Conservation (phyloP, 2,888 invertebrate species). For the Caenorhabditis doughertyi region DNA sequence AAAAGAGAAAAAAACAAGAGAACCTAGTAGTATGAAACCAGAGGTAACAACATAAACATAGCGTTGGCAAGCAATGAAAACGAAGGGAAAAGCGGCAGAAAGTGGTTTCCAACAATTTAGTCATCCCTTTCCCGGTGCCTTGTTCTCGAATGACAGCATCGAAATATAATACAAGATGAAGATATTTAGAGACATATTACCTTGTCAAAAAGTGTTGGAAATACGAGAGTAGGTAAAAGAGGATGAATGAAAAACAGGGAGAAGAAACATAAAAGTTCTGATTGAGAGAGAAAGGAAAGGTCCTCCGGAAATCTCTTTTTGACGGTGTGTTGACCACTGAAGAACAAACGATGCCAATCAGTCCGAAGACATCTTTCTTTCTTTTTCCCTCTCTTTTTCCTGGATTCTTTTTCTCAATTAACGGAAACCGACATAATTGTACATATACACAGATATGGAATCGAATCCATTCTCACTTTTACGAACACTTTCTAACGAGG, state of each 20-base stretch:
- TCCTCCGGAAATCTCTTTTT: constrained; percentile 47
- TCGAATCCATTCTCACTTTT: constrained; percentile 48
- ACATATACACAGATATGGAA: constrained; percentile 58
- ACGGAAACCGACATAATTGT: constrained; percentile 60
- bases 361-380: constrained; percentile 41
- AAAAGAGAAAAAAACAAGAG: background rate
- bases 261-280: constrained; percentile 19
- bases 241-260: constrained; percentile 1
- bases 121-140: constrained; percentile 31
- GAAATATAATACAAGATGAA: constrained; percentile 15
- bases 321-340: constrained; percentile 52
- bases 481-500: constrained; percentile 39
- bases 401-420: constrained; percentile 37
- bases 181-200: constrained; percentile 52
- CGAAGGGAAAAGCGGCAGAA: constrained; percentile 13
- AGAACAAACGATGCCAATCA: constrained; percentile 62
- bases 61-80: constrained; percentile 45
- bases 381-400: constrained; percentile 16
- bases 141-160: constrained; percentile 58
- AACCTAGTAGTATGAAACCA: constrained; percentile 7
- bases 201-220: constrained; percentile 60
- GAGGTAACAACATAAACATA: constrained; percentile 39
- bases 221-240: constrained; percentile 44
- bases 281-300: constrained; percentile 33
- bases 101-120: constrained; percentile 56